Conservation (phyloP, 2,113 vertebrate genomes). For the Orycteropus afer region DNA sequence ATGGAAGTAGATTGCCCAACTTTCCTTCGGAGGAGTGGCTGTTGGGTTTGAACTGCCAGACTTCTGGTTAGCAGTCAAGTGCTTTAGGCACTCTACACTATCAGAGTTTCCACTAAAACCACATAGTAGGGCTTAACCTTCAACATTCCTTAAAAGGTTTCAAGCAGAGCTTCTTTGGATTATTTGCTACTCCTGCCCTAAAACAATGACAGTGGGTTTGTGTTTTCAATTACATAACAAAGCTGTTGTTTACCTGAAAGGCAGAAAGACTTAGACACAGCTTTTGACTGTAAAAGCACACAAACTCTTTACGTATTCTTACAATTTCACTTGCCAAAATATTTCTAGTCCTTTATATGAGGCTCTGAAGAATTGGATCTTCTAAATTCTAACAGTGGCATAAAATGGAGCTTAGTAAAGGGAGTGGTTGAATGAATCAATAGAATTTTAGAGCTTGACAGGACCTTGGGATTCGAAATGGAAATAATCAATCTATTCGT, state of each 20-base stretch:
- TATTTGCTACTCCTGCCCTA: neutral
- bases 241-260: neutral
- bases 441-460: neutral
- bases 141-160: neutral
- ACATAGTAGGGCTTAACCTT: neutral
- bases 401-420: constrained; percentile 35
- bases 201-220: neutral
- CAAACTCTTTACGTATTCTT: neutral
- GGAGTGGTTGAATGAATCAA: constrained; percentile 1
- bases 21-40: too few species aligned
- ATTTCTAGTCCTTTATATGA: constrained; percentile 22
- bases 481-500: neutral
- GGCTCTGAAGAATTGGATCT: neutral
- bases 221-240: constrained; percentile 7
- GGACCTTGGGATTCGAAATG: neutral
- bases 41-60: too few species aligned
- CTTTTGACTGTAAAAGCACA: neutral
- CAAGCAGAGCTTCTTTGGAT: neutral
- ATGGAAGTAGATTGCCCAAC: too few species aligned
- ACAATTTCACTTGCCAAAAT: neutral
- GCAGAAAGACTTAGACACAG: neutral
- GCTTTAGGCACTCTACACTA: too few species aligned
- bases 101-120: neutral
- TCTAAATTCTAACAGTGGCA: neutral
- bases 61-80: too few species aligned